Evolutionary conservation across 2,888 invertebrate genomes (phyloP).

Genomic region (Rhynchonema sp.): DNA sequence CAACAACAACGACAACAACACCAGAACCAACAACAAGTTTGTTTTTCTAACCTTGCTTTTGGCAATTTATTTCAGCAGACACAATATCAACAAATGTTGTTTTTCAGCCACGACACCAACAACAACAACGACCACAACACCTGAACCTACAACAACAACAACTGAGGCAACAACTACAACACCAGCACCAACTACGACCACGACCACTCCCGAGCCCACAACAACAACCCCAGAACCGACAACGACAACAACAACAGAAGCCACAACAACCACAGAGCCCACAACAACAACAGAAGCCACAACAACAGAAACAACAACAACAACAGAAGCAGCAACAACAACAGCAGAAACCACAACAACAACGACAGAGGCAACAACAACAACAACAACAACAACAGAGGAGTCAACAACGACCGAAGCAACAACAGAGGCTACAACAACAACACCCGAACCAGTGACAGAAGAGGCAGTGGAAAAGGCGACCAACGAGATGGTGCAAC

Average conservation of each 20-base stretch:
- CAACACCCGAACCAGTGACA: background rate
- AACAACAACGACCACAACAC: too few relatives aligned
- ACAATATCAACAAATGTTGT: too few relatives aligned
- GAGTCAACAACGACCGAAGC: background rate
- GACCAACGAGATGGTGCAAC: too few relatives aligned
- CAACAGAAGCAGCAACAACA: background rate
- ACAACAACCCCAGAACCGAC: too few relatives aligned
- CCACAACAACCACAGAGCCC: background rate
- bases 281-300: background rate
- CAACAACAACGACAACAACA: background rate
- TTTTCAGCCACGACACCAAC: too few relatives aligned
- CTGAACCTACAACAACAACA: too few relatives aligned
- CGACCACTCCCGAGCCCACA: too few relatives aligned
- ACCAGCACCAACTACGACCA: background rate
- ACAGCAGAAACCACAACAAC: background rate
- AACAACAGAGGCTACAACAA: background rate
- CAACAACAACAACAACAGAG: background rate
- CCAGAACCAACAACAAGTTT: too few relatives aligned
- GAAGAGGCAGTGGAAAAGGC: background rate
- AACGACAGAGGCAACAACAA: background rate
- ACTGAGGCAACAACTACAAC: background rate
- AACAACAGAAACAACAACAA: background rate
- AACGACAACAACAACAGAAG: too few relatives aligned
- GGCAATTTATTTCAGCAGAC: too few relatives aligned
- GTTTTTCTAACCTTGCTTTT: too few relatives aligned